Evolutionary conservation across 2,888 invertebrate genomes (phyloP).

Genomic region (Sinopyrophorus schimmeli): DNA sequence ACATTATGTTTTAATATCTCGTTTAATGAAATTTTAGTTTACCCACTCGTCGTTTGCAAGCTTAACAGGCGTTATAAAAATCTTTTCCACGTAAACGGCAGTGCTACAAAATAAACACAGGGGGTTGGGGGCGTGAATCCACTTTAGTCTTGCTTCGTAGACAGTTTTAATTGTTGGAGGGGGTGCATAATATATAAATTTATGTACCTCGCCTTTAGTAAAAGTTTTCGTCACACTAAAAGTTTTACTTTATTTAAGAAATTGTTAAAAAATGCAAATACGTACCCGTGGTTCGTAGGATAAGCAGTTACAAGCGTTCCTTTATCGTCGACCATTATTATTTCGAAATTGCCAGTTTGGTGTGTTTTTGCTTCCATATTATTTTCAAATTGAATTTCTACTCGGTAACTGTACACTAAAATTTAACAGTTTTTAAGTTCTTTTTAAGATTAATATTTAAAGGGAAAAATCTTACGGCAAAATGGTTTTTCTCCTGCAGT

Average conservation of each 20-base stretch:
- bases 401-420: constrained; percentile 39
- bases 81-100: constrained; percentile 41
- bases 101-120: constrained; percentile 44
- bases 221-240: background rate
- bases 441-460: background rate
- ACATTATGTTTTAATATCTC: background rate
- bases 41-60: background rate
- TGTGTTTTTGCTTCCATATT: constrained; percentile 19
- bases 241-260: too few relatives aligned
- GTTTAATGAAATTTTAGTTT: background rate
- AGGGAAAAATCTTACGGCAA: constrained; percentile 45
- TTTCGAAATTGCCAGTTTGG: constrained; percentile 45
- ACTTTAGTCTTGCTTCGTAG: constrained; percentile 46
- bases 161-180: constrained; percentile 43
- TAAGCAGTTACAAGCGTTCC: constrained; percentile 42
- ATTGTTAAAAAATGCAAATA: background rate
- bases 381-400: constrained; percentile 33
- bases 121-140: constrained; percentile 43
- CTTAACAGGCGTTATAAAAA: constrained; percentile 30
- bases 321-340: constrained; percentile 46
- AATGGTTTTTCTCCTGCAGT: constrained; percentile 46
- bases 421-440: background rate
- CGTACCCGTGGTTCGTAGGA: constrained; percentile 39
- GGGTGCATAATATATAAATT: constrained; percentile 45
- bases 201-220: constrained; percentile 32